phyloP scores from a whole-genome alignment of 2,113 vertebrate genomes.

The Acinonyx jubatus region DNA sequence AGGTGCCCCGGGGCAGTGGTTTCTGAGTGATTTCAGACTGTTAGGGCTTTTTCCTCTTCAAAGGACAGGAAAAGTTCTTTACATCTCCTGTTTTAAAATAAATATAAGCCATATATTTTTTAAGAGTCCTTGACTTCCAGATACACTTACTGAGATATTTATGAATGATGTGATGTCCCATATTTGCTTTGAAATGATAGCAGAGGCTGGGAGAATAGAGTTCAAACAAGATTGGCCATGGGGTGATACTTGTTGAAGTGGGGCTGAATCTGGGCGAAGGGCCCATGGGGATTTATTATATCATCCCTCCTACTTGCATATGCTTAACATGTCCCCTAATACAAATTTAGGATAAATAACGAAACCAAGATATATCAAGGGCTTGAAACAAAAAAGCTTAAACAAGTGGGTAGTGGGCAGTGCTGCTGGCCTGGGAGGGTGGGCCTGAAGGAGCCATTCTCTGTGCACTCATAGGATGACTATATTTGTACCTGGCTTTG shows the following conservation, averaged over 20 bases:
- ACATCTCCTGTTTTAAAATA: background rate
- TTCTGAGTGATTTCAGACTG: constrained; percentile 6
- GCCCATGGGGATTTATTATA: background rate
- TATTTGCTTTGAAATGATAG: background rate
- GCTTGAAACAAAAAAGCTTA: constrained; percentile 3
- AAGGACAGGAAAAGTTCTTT: background rate
- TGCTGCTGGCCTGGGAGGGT: background rate
- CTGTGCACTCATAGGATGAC: background rate
- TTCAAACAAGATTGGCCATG: background rate
- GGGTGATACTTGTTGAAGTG: background rate
- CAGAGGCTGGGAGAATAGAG: background rate
- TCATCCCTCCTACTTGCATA: background rate
- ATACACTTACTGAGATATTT: background rate
- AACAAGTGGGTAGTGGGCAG: background rate
- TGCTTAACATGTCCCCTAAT: background rate
- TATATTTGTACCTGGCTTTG: background rate
- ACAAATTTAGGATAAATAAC: background rate
- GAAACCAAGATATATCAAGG: background rate
- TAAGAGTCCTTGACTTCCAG: background rate
- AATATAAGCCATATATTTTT: background rate
- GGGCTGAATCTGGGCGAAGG: background rate
- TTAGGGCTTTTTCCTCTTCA: background rate
- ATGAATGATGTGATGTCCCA: background rate
- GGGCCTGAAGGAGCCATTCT: fast-evolving
- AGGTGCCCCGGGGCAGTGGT: background rate